Base-by-base conservation (phyloP, 2,888 invertebrate genomes). In the Petrolisthes manimaculis region DNA sequence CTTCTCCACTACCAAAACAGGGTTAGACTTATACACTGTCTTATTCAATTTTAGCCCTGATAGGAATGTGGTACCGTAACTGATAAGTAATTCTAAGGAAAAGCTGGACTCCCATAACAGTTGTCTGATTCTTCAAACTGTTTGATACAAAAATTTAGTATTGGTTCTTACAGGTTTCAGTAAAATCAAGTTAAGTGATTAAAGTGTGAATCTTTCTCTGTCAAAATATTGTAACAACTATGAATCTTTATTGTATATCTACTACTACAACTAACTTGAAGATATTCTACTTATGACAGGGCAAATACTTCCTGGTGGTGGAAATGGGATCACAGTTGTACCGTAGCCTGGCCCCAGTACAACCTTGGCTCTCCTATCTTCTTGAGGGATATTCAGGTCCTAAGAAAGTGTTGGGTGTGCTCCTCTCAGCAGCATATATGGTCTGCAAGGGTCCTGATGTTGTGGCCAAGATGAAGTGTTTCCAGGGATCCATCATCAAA, bases 321-420 rank as follows among this genome's bases (percentile, higher is more conserved):
- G 98, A 98, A 93, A 95, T 96, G 21, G 93, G 95, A 0, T 97
- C 97, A 0, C 98, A 98, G 92, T 94, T 97, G 90, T 98, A 97
- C 93, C 95, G 98, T 69, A 95, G 96, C 2, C 93, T 96, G 84
- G 95, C 96, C 14, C 97, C 98, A 5, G 95, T 97, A 85, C 95
- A 96, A 92, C 96, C 97, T 3, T 98, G 98, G 98, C 93, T 97
- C 84, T 95, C 95, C 92, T 98, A 95, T 93, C 94, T 98, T 84
- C 95, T 96, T 92, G 95, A 96, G 92, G 95, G 96, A 0, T 97
- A 97, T 92, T 95, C 96, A 91, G 97, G 97, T 37, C 95, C 96
- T 0, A 75, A 71, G 14, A 96, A 95, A 93, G 94, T 95, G 80
- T 95, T 97, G 71, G 97, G 97, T 77, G 95, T 96, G 92, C 94